A percentile compares a stretch with the other conserved stretches of the same genome.
Conservation (phyloP, 2,113 vertebrate species). For the Anolis sagrei region DNA sequence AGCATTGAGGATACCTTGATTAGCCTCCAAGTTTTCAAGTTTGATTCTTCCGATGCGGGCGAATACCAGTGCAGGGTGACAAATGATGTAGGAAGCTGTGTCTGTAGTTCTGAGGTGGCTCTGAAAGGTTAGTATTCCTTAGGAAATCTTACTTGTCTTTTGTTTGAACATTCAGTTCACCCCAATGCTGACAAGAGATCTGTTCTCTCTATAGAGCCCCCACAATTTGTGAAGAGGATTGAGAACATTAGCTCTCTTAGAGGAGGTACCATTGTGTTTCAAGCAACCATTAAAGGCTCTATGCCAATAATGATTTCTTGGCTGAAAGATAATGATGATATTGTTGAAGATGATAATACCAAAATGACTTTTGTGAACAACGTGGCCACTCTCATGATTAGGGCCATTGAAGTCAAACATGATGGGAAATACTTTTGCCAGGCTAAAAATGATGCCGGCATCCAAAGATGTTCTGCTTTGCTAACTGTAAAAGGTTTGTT, state of each 20-base stretch:
- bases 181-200: constrained; percentile 39
- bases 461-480: constrained; percentile 91
- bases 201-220: constrained; percentile 84
- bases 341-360: constrained; percentile 88
- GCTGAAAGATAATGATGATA: constrained; percentile 94
- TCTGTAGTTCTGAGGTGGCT: constrained; percentile 85
- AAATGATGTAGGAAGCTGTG: constrained; percentile 89
- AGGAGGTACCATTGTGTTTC: constrained; percentile 86
- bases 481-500: constrained; percentile 96
- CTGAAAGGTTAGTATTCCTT: constrained; percentile 90
- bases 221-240: constrained; percentile 90
- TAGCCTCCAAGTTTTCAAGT: constrained; percentile 87
- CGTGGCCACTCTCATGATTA: constrained; percentile 87
- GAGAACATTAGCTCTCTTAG: constrained; percentile 87
- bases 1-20: constrained; percentile 84
- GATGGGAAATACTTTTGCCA: constrained; percentile 94
- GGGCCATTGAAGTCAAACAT: constrained; percentile 85
- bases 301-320: constrained; percentile 90
- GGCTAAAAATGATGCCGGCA: constrained; percentile 95
- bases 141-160: not conserved
- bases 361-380: constrained; percentile 91
- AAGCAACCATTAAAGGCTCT: constrained; percentile 90
- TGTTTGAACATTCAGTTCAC: constrained; percentile 22
- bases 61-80: constrained; percentile 91
- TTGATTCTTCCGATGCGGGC: constrained; percentile 87